Base-by-base conservation (phyloP, 2,888 invertebrate genomes). In the Phaedon cochleariae region DNA sequence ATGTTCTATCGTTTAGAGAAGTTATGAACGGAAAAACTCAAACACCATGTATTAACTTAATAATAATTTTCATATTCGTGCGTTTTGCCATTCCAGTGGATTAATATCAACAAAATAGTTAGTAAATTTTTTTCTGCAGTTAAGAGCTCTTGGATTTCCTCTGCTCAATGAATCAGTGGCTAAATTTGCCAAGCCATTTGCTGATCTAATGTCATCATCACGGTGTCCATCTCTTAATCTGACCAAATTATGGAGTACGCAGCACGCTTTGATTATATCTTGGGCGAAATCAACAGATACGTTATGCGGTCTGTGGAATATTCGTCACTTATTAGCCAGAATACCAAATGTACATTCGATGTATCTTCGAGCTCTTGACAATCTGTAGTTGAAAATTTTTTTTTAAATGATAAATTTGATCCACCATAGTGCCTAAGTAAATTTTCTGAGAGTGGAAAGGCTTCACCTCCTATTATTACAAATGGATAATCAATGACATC, bases 321-420 rank as follows among this genome's bases (percentile, higher is more conserved):
- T 64, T 15, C 67, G 59, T 63, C 67, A 67, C 37, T 67, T 67
- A 21, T 67, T 67, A 15, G 67, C 57, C 21, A 67, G 29, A 45
- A 63, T 67, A 5, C 67, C 67, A 60, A 67, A 67, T 12, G 60
- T 37, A 52, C 67, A 67, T 49, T 62, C 67, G 12, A 66, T 41
- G 10, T 41, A 22, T 62, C 48, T 17, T 59, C 59, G 41, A 34
- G 62, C 66, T 62, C 41, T 55, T 58, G 26, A 21, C 45, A 22
- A 45, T 41, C 65, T 57, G 34, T 65, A 65, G 46, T 65, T 65
- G 73, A 53, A 58, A 62, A 64, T 59, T 59, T 26, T 41, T 61
- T 45, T 61, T 48, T 15, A 46, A 12, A 22, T 3, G 61, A 45
- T 45, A 63, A 52, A 51, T 57, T 51, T 58, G 12, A 22, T 45